Conservation (phyloP, 1,140 invertebrate genomes). For the Meloidogyne hapla region DNA sequence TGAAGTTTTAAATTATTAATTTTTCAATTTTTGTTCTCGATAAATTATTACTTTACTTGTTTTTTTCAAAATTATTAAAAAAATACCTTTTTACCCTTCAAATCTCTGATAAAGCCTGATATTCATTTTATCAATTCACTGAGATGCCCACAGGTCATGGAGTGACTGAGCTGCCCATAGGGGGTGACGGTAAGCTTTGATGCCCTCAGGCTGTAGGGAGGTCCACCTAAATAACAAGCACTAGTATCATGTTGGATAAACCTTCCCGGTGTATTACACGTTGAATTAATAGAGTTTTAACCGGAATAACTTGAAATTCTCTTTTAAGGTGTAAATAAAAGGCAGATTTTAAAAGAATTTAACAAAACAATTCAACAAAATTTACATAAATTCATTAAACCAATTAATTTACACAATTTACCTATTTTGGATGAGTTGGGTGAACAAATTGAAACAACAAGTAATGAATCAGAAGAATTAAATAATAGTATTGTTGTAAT, state of each 20-base stretch:
- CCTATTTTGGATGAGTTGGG: neutral
- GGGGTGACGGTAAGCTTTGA: too few species aligned
- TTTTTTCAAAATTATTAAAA: neutral
- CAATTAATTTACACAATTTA: neutral
- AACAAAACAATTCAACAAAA: neutral
- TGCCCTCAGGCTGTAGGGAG: too few species aligned
- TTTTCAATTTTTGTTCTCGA: neutral
- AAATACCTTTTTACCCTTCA: neutral
- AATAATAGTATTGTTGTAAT: conserved; percentile 7
- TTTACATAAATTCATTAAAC: conserved; percentile 1
- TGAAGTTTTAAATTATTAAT: neutral
- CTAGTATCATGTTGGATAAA: too few species aligned
- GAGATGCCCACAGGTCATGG: too few species aligned
- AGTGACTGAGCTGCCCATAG: too few species aligned
- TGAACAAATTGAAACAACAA: neutral
- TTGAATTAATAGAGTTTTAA: too few species aligned
- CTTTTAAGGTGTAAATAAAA: too few species aligned
- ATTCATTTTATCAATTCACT: too few species aligned
- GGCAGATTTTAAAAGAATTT: neutral
- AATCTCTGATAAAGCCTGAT: neutral
- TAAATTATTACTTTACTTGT: neutral
- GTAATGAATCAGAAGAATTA: neutral
- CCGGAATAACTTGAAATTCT: too few species aligned
- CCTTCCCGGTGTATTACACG: too few species aligned
- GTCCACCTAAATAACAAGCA: too few species aligned